Base-by-base conservation (phyloP, 2,113 vertebrate genomes). In the Murina feae region DNA sequence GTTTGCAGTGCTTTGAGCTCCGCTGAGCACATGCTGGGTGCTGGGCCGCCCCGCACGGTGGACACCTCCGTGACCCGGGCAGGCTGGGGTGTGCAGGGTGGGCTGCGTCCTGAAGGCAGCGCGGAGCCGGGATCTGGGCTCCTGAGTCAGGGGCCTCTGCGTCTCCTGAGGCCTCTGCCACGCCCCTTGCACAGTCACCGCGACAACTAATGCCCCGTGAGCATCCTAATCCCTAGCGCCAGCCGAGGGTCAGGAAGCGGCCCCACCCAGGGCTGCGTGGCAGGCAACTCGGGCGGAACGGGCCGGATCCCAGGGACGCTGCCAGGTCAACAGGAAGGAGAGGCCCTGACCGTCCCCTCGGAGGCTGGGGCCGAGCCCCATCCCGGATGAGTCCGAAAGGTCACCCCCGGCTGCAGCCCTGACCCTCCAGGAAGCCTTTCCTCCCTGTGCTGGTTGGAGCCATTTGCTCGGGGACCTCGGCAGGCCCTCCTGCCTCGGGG, bases 191-290 rank as follows among this genome's bases (percentile, higher is more conserved):
- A 0, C 2, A 1, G 49, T 39, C 74, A 12, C 4, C 4, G 21
- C 12, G 11, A 32, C 30, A 5, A 0, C 25, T 4, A 1, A 30
- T 18, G 17, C n/a, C 47, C 1, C 0, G 28, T 4, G 9, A 32
- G n/a, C 18, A 0, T 16, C 89, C 69, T 58, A 11, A 49, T 60
- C 42, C 35, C 0, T 1, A 6, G 49, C 2, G 20, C 32, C 71
- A 16, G 53, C 76, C 2, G 1, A 25, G 42, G 42, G 21, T 17
- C 37, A 18, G 68, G 49, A 65, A 8, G 49, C 0, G 3, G 79
- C 51, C 80, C 80, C 80, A 16, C 60, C 89, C 6, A 0, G 0
- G 14, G 83, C 83, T 63, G 51, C 53, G 2, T 20, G 78, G 42
- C 32, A 12, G 47, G 93, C 65, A 18, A 37, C 88, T 47, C 4